These are phyloP conservation scores for Cephus pulcher DNA, from an alignment of 2,888 invertebrate genomes.

Conservation along the genomic window DNA sequence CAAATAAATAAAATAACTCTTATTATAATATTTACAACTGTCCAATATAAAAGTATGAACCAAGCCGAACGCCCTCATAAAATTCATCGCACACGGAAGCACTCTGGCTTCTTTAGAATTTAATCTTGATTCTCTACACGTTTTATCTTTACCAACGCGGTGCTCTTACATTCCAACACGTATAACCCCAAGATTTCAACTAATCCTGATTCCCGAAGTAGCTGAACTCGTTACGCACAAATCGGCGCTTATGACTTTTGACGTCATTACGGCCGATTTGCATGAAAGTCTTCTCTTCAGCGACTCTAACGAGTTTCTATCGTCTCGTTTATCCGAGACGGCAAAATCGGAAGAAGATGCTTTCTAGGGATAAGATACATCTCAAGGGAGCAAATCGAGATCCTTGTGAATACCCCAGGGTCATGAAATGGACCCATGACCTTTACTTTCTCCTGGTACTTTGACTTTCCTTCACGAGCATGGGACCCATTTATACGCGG, in stretches of 20 bases:
- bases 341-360: constrained; percentile 37
- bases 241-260: neutral
- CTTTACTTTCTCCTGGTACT: constrained; percentile 39
- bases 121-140: neutral
- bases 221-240: neutral
- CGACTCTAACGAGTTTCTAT: neutral
- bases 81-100: neutral
- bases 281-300: neutral
- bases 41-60: neutral
- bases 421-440: constrained; percentile 50
- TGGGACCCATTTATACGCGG: neutral
- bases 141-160: neutral
- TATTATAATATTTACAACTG: neutral
- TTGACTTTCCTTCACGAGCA: constrained; percentile 26
- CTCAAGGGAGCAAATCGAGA: constrained; percentile 30
- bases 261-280: neutral
- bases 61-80: neutral
- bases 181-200: neutral
- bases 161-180: neutral
- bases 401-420: constrained; percentile 49
- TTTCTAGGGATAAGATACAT: constrained; percentile 51
- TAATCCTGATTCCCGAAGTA: neutral
- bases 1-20: neutral
- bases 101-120: neutral
- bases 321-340: neutral